Base-by-base conservation (phyloP, 2,113 vertebrate genomes). In the Helogale parvula region DNA sequence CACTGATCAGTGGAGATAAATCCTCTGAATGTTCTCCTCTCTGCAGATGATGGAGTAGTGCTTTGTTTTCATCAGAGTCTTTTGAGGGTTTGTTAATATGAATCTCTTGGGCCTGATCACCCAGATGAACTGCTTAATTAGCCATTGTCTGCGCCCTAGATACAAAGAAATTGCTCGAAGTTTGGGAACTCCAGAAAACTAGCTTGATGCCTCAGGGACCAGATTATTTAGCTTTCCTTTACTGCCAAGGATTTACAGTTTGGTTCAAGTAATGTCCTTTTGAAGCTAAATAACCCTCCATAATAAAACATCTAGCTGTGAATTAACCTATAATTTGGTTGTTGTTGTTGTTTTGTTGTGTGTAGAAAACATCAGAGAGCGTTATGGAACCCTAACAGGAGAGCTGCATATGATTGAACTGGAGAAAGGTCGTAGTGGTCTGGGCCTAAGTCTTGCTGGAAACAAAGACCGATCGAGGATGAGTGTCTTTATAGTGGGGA, bases 401-500 rank as follows among this genome's bases (percentile, higher is more conserved):
- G 99, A 99, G 54, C 98, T 99, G 7, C 99, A 99, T 96, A 98
- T 99, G 99, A 99, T 99, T 74, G 99, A 99, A 95, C 98, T 99
- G 98, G 99, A 99, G 98, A 99, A 99, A 98, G 99, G 99, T 93
- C 99, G 97, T 82, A 99, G 99, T 11, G 99, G 99, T 90, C 98
- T 99, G 98, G 99, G 99, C 87, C 99, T 99, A 94, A 99, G 99
- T 98, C 99, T 99, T 98, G 99, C 99, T 52, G 99, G 99, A 47
- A 99, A 99, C 98, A 99, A 99, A 98, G 99, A 99, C 98, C 99
- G 99, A 96, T 99, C 99, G 38, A 99, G 99, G 96, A 99, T 99
- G 99, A 99, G 99, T 90, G 99, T 99, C 90, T 99, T 99, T 93
- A 98, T 99, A 97, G 99, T 99, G 98, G 99, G 99, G 82, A 99